Base-by-base conservation (phyloP, 2,888 invertebrate species). In the Thera britannica region DNA sequence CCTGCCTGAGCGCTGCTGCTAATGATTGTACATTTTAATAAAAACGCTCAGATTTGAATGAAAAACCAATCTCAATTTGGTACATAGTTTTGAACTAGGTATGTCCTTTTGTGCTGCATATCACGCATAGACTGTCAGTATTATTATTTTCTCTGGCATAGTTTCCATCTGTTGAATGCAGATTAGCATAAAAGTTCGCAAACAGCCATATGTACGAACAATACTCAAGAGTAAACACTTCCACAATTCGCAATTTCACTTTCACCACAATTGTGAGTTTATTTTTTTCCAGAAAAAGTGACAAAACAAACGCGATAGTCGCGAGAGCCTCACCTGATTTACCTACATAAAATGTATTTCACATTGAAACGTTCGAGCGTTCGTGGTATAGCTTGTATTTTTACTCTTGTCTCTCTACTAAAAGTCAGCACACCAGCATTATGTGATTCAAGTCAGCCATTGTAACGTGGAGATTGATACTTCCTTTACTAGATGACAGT, bases 231-330 rank as follows among this genome's bases (percentile, higher is more conserved):
- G 75, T 69, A 74, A 55, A 72, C 68, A 73, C 72, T 72, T 72
- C 71, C 73, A 75, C 69, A 73, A 74, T 76, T 76, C 72, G 74
- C 65, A 77, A 75, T 80, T 81, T 81, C 77, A 80, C 80, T 83
- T 81, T 82, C 75, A 76, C 62, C 41, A 70, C 70, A 75, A 78
- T 81, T 77, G 74, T 66, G 74, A 72, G 71, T 71, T 72, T 68
- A 23, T 73, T 67, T 64, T 64, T 67, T 73, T 41, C 7, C 41
- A 56, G 65, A 69, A 71, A 74, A 46, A 56, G 58, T 58, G 61
- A 65, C 63, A 62, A 64, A 56, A 65, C 58, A 56, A 64, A 59
- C 3, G 54, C 54, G 55, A 61, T 54, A 7, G 2, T 38, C 5
- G 6, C 44, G 44, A 46, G 44, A 11, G 36, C 38, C n/a, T 55